A percentile compares a stretch with the other conserved stretches of the same genome.
These are phyloP conservation scores for Cenopis cana DNA, from an alignment of 2,888 invertebrate genomes.

Conservation along the genomic window DNA sequence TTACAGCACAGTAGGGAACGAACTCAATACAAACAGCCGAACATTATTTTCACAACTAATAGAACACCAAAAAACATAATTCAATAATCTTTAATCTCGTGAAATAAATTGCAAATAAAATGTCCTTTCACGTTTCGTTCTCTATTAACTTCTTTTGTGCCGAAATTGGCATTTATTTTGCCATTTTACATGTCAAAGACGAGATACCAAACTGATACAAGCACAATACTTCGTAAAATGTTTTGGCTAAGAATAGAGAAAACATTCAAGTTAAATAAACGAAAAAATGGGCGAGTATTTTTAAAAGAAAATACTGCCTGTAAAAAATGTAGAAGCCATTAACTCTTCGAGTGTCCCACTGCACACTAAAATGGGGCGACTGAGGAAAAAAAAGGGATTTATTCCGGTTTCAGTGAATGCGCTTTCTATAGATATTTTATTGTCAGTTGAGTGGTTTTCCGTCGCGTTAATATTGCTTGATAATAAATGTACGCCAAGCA, in stretches of 20 bases:
- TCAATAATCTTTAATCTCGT: conserved; percentile 10
- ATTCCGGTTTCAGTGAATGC: conserved; percentile 18
- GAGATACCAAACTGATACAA: conserved; percentile 8
- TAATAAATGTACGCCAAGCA: too few relatives aligned
- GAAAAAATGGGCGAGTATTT: conserved; percentile 17
- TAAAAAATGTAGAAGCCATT: conserved; percentile 33
- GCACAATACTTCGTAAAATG: not conserved
- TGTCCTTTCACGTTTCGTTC: not conserved
- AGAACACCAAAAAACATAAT: conserved; percentile 5
- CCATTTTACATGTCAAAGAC: conserved; percentile 26
- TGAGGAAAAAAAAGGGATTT: conserved; percentile 13
- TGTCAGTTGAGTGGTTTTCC: not conserved
- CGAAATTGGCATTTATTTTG: conserved; percentile 20
- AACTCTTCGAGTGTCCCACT: conserved; percentile 28
- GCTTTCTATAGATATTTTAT: conserved; percentile 8
- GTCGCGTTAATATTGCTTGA: too few relatives aligned
- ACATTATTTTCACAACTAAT: conserved; percentile 12
- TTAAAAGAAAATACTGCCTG: conserved; percentile 17
- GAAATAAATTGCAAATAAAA: conserved; percentile 25
- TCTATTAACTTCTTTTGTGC: conserved; percentile 19
- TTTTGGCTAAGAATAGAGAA: conserved; percentile 13
- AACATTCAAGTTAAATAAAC: conserved; percentile 7
- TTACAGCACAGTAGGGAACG: not conserved
- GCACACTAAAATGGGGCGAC: conserved; percentile 29
- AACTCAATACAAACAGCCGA: not conserved